Evolutionary conservation across 2,888 invertebrate species (phyloP), one percentile per base, ranked within the genome.

Genomic region (Carcina quercana): DNA sequence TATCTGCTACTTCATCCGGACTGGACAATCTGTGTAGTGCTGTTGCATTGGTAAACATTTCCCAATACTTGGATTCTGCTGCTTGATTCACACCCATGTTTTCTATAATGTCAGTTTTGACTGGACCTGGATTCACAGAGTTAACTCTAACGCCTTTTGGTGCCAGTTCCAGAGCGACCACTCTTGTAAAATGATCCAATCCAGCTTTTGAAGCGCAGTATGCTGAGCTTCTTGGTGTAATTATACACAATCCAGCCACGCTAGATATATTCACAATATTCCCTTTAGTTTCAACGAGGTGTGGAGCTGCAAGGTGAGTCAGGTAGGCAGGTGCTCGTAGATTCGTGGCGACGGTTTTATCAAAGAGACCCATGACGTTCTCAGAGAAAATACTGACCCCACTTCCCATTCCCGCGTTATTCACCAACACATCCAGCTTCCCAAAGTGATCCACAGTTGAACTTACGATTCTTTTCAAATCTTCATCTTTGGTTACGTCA

Each of bases 401-500:
- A 3, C n/a, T 13, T 13, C 14, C 28, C 8, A 21, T 10, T 13
- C 39, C 39, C n/a, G 36, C 39, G 8, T 39, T 39, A 25, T 39
- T 39, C 6, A 39, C 28, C 24, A 39, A 25, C 6, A 39, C 34
- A 26, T 39, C 34, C 7, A 39, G 25, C 31, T 31, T 39, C 3
- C 30, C 35, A 15, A 33, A 39, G 6, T 25, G 22, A 5, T 38
- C 28, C 3, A 57, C 19, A 4, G 52, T 56, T 0, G 43, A 33
- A 21, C 15, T 43, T 4, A 59, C 25, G n/a, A 57, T 46, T 40
- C 32, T 47, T 19, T 47, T 48, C 0, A 32, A 35, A 13, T 53
- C 49, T 5, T 33, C 41, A 4, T 49, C 47, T 26, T 50, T 51
- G 2, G 53, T 45, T 0, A 60, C 43, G 32, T 61, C 57, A 1